phyloP scores from a whole-genome alignment of 2,113 vertebrate species.

The Lagopus muta region DNA sequence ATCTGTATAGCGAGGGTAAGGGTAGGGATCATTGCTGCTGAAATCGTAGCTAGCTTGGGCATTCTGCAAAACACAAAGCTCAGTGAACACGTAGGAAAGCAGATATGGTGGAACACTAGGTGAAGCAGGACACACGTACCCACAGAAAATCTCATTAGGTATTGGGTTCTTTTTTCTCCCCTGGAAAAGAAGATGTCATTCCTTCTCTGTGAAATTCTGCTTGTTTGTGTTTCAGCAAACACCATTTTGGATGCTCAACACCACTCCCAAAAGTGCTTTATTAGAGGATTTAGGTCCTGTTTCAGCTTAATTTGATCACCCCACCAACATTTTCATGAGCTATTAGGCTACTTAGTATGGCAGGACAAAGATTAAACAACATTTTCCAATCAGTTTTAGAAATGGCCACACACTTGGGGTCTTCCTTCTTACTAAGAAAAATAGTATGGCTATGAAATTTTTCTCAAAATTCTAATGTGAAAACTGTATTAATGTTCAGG shows the following conservation, averaged over 20 bases:
- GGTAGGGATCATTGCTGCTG: slow-evolving; percentile 98
- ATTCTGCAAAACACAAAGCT: slow-evolving; percentile 87
- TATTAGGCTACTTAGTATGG: not conserved
- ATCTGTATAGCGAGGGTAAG: slow-evolving; percentile 96
- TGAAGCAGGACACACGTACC: not conserved
- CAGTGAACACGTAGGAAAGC: not conserved
- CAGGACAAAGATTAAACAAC: not conserved
- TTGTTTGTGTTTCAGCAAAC: not conserved
- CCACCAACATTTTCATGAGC: not conserved
- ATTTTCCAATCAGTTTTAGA: not conserved
- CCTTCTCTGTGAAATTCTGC: not conserved
- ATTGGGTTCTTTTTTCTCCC: not conserved
- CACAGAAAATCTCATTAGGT: not conserved
- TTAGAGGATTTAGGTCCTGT: not conserved
- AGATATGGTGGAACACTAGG: not conserved
- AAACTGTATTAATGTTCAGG: not conserved
- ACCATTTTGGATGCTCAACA: not conserved
- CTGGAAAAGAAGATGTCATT: not conserved
- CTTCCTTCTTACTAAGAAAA: not conserved
- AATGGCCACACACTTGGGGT: not conserved
- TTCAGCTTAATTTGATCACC: not conserved
- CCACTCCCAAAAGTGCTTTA: not conserved
- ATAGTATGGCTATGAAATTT: not conserved
- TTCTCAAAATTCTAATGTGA: not conserved
- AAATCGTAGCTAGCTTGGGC: slow-evolving; percentile 98